A percentile compares a stretch with the other conserved stretches of the same genome.
These are phyloP conservation scores for Cheilinus undulatus DNA, from an alignment of 2,113 vertebrate genomes.

Conservation along the genomic window DNA sequence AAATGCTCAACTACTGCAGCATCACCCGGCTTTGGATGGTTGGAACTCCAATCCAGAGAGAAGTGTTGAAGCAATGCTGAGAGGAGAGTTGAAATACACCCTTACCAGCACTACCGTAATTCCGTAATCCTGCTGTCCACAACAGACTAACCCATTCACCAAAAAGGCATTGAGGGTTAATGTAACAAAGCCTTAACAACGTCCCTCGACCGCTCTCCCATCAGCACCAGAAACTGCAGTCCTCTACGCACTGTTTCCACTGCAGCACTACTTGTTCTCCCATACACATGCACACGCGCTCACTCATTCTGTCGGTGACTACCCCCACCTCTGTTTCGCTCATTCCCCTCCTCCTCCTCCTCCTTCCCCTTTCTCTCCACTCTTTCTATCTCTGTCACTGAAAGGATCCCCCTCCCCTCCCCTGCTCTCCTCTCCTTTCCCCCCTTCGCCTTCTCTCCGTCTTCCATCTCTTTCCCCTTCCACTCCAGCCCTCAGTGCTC, in stretches of 20 bases:
- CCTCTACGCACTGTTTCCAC: conserved; percentile 80
- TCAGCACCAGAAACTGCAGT: conserved; percentile 84
- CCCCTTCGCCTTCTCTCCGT: conserved; percentile 53
- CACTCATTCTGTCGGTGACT: conserved; percentile 70
- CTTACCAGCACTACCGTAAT: conserved; percentile 81
- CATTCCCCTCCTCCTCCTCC: conserved; percentile 73
- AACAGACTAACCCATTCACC: conserved; percentile 79
- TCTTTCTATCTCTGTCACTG: conserved; percentile 73
- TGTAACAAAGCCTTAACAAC: conserved; percentile 70
- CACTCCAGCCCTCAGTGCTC: conserved; percentile 54
- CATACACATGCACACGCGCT: conserved; percentile 53
- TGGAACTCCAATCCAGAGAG: conserved; percentile 30
- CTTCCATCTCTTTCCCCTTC: conserved; percentile 55
- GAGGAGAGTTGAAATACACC: conserved; percentile 65
- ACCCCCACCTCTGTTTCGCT: conserved; percentile 77
- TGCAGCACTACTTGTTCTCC: conserved; percentile 83
- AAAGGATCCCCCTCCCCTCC: conserved; percentile 63
- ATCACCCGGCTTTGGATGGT: conserved; percentile 9
- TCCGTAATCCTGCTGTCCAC: conserved; percentile 77
- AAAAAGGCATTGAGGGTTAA: conserved; percentile 80
- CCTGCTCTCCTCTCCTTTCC: conserved; percentile 2
- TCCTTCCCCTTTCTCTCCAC: conserved; percentile 66
- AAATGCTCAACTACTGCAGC: conserved; percentile 9
- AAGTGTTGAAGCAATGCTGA: conserved; percentile 52
- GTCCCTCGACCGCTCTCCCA: conserved; percentile 78